Evolutionary conservation across 2,888 invertebrate species (phyloP).

Genomic region (Cyclophora albipunctata): DNA sequence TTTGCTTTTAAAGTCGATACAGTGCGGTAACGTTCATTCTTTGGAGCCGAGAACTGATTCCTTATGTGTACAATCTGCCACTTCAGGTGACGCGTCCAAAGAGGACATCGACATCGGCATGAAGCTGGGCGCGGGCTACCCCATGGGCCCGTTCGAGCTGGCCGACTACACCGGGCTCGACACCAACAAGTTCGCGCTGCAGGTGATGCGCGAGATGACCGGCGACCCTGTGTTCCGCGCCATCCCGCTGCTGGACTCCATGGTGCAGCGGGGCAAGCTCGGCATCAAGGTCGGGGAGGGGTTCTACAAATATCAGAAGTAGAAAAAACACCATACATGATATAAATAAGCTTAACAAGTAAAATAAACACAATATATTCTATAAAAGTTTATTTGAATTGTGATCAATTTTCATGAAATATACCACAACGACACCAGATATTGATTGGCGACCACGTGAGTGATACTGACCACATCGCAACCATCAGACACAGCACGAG

Average conservation of each 20-base stretch:
- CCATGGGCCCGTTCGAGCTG: constrained; percentile 93
- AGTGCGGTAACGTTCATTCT: too few species aligned
- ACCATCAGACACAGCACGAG: too few species aligned
- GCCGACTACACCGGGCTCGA: constrained; percentile 91
- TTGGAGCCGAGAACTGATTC: background rate
- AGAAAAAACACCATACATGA: background rate
- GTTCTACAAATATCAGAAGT: constrained; percentile 82
- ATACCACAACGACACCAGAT: too few species aligned
- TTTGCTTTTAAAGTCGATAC: too few species aligned
- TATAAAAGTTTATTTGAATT: background rate
- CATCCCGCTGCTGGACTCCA: constrained; percentile 72
- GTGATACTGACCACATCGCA: too few species aligned
- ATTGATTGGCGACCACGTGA: too few species aligned
- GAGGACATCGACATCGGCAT: constrained; percentile 91
- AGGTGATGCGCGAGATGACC: constrained; percentile 84
- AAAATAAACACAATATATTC: background rate
- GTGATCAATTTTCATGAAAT: too few species aligned
- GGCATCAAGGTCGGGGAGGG: constrained; percentile 89
- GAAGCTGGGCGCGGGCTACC: constrained; percentile 93
- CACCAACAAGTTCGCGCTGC: constrained; percentile 83
- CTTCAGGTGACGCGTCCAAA: constrained; percentile 79
- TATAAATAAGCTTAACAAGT: constrained; percentile 9
- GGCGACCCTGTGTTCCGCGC: constrained; percentile 69
- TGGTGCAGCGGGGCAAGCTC: constrained; percentile 85
- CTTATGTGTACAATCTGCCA: background rate